Evolutionary conservation across 2,113 vertebrate genomes (phyloP), one percentile per base, ranked within the genome.

Genomic region (Fregata magnificens): DNA sequence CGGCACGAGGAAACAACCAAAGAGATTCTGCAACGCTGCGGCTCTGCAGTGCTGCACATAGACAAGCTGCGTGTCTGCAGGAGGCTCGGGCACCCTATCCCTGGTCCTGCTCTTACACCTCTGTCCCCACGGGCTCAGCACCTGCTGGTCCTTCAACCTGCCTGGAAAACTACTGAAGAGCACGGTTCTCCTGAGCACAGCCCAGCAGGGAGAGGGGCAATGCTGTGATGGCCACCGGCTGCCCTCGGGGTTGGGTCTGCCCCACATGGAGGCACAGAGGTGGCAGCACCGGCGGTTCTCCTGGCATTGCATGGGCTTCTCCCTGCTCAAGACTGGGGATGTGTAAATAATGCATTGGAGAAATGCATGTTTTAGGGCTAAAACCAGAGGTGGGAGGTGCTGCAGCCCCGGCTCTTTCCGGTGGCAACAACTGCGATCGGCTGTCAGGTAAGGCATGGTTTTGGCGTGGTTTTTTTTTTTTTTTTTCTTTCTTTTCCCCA

Each of bases 1-100:
- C 3, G 2, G 22, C 65, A n/a, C 1, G 6, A 76, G 61, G 56
- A 63, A 76, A 18, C 25, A 42, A 7, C 31, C 24, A 19, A 52
- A 53, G 78, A 16, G 3, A 7, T 79, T 92, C 82, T 42, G 73
- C 38, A 42, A 4, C 0, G 1, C 31, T 19, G 28, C 1, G 0
- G 58, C 58, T 82, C 69, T 47, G 45, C 45, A 45, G 13, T 56
- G 81, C 52, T 63, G 67, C 40, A 32, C 40, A 4, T n/a, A 34
- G 80, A 31, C 16, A 49, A 65, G 34, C 40, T 62, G 55, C 0
- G 0, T 70, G 40, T 52, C 69, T 49, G 45, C 24, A 12, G 42
- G 10, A 79, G 50, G 11, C 25, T 53, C 1, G 1, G 72, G 34
- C 36, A 62, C 18, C 66, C 50, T 32, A 12, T 44, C 36, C 17